Conservation (phyloP, 1,140 invertebrate genomes). For the Heterodera carotae region DNA sequence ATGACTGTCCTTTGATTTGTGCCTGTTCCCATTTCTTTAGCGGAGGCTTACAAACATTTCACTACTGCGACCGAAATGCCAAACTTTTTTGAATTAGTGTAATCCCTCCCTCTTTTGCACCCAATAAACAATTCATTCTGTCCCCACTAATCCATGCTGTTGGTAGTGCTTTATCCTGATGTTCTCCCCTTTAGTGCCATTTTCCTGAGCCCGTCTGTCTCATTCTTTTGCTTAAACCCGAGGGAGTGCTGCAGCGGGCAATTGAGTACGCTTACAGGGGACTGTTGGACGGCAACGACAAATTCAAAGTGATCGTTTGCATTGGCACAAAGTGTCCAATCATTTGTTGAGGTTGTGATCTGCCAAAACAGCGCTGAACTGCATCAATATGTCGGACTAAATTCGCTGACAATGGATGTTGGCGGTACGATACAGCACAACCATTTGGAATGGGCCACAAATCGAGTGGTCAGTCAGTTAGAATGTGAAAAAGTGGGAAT, state of each 20-base stretch:
- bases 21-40: too few species aligned
- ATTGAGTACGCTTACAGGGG: slow-evolving; percentile 90
- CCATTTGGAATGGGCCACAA: slow-evolving; percentile 92
- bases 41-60: too few species aligned
- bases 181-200: slow-evolving; percentile 76
- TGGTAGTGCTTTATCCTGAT: background rate
- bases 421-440: slow-evolving; percentile 85
- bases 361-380: slow-evolving; percentile 72
- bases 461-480: slow-evolving; percentile 81
- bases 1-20: too few species aligned
- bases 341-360: slow-evolving; percentile 66
- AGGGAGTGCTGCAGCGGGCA: slow-evolving; percentile 89
- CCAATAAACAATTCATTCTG: background rate
- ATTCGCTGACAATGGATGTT: slow-evolving; percentile 83
- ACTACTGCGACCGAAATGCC: too few species aligned
- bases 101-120: background rate
- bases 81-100: too few species aligned
- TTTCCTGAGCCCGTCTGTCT: slow-evolving; percentile 90
- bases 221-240: slow-evolving; percentile 85
- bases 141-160: background rate
- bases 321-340: background rate
- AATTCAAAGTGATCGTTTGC: slow-evolving; percentile 78
- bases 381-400: slow-evolving; percentile 79
- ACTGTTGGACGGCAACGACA: slow-evolving; percentile 86
- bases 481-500: too few species aligned